phyloP scores from a whole-genome alignment of 2,797 vertebrate species.

The Sebastes hopkinsi region DNA sequence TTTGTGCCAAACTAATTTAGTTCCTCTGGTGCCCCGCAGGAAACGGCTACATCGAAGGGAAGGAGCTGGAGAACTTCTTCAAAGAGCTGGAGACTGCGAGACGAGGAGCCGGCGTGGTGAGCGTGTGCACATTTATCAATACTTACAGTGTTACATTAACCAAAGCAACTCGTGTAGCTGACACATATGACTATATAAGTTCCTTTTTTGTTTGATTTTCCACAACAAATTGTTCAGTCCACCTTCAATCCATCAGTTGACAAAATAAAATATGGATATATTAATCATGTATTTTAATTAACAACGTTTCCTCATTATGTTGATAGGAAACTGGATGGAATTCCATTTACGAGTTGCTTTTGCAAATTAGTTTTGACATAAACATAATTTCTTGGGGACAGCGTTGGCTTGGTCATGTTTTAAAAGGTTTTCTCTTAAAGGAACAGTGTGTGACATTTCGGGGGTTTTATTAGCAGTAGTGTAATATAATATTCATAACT shows the following conservation, averaged over 20 bases:
- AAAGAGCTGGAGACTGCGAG: slow-evolving; percentile 89
- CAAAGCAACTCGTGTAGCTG: neutral
- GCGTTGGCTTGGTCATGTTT: neutral
- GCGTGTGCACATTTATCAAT: slow-evolving; percentile 33
- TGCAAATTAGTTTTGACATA: neutral
- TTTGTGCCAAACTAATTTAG: slow-evolving; percentile 56
- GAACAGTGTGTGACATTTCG: neutral
- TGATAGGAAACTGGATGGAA: neutral
- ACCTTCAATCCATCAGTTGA: neutral
- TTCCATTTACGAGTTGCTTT: neutral
- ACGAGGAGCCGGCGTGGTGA: slow-evolving; percentile 89
- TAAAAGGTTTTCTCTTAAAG: neutral
- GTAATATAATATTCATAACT: too few relatives aligned
- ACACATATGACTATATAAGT: neutral
- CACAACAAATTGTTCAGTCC: neutral
- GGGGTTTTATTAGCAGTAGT: too few relatives aligned
- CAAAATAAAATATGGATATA: neutral
- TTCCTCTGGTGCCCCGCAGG: slow-evolving; percentile 76
- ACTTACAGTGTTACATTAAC: neutral
- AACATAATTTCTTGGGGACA: neutral
- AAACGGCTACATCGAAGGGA: slow-evolving; percentile 96
- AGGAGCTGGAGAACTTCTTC: slow-evolving; percentile 95
- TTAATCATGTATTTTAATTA: neutral
- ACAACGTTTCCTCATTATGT: neutral
- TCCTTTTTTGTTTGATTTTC: neutral